Evolutionary conservation across 1,140 invertebrate species (phyloP), one percentile per base, ranked within the genome.

Genomic region (Riptortus pedestris): DNA sequence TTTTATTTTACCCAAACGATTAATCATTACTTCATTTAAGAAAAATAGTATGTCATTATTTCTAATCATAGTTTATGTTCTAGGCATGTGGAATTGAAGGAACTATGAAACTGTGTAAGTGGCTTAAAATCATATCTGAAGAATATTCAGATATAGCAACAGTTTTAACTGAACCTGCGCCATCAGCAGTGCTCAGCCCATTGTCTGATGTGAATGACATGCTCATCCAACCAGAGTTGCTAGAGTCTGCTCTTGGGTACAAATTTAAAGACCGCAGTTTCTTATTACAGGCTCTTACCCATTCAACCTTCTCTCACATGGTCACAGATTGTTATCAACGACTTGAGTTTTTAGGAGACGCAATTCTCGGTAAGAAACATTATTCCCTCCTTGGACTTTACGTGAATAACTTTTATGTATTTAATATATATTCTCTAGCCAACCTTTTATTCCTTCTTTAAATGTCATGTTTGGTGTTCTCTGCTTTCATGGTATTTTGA

Each of bases 341-440:
- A 55, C 75, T 99, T 29, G 96, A 99, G 78, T 98, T 99, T 78
- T 80, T 99, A 0, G 96, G 96, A 9, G 96, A 99, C 80, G 96
- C 96, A 24, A 90, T 99, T 57, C 76, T 99, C 31, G 86, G 86
- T 85, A 72, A 48, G 59, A 60, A 29, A n/a, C n/a, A n/a, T n/a
- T n/a, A n/a, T n/a, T n/a, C n/a, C n/a, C n/a, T 55, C 14, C n/a
- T n/a, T n/a, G n/a, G n/a, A n/a, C n/a, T n/a, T n/a, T n/a, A n/a
- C n/a, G 38, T 45, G 38, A n/a, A n/a, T n/a, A n/a, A n/a, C n/a
- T n/a, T n/a, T n/a, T n/a, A n/a, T n/a, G n/a, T n/a, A n/a, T n/a
- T n/a, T n/a, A n/a, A n/a, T n/a, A n/a, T n/a, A n/a, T n/a, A n/a
- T n/a, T n/a, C n/a, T n/a, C n/a, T n/a, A n/a, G n/a, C n/a, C n/a